A percentile compares a stretch with the other conserved stretches of the same genome.
phyloP scores from a whole-genome alignment of 2,888 invertebrate genomes.

The Nematopogon swammerdamellus region DNA sequence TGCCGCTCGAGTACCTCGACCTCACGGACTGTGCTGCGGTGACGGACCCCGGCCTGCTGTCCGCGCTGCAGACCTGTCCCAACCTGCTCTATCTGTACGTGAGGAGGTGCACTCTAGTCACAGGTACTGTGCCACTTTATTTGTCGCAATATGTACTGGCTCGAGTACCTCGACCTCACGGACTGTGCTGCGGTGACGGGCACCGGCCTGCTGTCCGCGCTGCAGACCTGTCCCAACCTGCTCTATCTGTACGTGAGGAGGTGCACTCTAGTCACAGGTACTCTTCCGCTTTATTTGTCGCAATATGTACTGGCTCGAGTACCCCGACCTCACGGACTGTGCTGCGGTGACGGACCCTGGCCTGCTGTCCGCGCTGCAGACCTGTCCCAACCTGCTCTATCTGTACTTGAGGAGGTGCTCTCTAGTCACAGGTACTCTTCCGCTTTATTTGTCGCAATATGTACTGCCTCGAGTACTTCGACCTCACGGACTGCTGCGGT shows the following conservation, averaged over 20 bases:
- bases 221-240: constrained; percentile 84
- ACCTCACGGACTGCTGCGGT: constrained; percentile 85
- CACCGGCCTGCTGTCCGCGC: constrained; percentile 76
- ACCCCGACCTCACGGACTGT: constrained; percentile 90
- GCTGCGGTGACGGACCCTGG: constrained; percentile 80
- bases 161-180: constrained; percentile 78
- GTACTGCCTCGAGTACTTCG: constrained; percentile 74
- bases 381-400: constrained; percentile 83
- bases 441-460: constrained; percentile 64
- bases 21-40: constrained; percentile 85
- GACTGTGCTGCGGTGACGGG: constrained; percentile 86
- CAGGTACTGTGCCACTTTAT: constrained; percentile 55
- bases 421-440: constrained; percentile 72
- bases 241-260: constrained; percentile 84
- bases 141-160: constrained; percentile 76
- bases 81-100: constrained; percentile 84
- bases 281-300: constrained; percentile 50
- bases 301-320: constrained; percentile 78
- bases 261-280: constrained; percentile 84
- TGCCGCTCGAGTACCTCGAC: constrained; percentile 84
- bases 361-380: constrained; percentile 77
- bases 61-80: constrained; percentile 83
- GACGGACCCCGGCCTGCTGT: constrained; percentile 79
- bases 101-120: constrained; percentile 83
- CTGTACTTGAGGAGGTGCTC: constrained; percentile 85